Conservation (phyloP, 2,797 vertebrate genomes). For the Enteromius fasciolatus region DNA sequence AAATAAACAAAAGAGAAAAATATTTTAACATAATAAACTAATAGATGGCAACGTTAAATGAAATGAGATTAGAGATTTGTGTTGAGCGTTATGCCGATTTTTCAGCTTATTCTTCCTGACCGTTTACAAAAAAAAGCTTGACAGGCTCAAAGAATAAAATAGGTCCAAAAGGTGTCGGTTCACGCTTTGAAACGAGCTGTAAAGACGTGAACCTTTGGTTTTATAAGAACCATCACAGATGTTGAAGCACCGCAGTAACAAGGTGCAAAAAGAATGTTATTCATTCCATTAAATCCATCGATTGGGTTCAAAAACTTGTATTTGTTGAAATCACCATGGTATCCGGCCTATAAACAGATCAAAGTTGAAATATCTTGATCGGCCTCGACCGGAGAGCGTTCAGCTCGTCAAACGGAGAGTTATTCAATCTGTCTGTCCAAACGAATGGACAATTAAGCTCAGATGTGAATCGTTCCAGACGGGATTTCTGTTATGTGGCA, state of each 20-base stretch:
- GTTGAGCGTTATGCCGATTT: not conserved
- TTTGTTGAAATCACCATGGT: conserved; percentile 38
- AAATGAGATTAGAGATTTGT: not conserved
- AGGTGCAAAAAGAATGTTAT: conserved; percentile 5
- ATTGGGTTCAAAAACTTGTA: not conserved
- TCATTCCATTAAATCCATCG: conserved; percentile 6
- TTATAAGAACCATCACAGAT: conserved; percentile 30
- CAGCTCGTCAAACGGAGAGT: conserved; percentile 1
- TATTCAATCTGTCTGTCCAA: not conserved
- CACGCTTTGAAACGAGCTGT: not conserved
- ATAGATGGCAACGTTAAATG: not conserved
- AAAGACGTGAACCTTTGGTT: conserved; percentile 7
- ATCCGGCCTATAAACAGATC: conserved; percentile 33
- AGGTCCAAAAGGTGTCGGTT: not conserved
- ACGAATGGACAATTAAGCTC: conserved; percentile 15
- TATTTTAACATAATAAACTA: no score
- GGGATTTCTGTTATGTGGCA: conserved; percentile 9
- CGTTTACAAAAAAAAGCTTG: not conserved
- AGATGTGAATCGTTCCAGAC: conserved; percentile 7
- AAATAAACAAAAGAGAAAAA: not conserved
- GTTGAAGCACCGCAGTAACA: not conserved
- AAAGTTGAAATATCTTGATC: conserved; percentile 6
- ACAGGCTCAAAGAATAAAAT: not conserved
- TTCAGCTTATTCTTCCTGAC: not conserved
- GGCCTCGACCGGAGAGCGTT: not conserved